Conservation (phyloP, 2,888 invertebrate genomes). For the Nowickia ferox region DNA sequence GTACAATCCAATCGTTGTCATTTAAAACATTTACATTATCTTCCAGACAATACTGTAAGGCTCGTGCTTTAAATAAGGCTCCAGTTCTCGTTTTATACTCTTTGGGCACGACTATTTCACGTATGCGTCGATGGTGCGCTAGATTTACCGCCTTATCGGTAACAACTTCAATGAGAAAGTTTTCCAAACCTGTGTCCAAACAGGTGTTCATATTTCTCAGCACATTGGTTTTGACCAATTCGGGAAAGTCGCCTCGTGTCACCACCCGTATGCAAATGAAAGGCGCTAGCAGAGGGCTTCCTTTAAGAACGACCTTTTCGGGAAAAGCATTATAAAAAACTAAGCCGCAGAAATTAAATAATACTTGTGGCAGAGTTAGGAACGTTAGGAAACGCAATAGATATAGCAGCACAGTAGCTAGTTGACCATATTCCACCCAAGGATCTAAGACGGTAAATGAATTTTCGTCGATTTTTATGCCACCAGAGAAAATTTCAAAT, state of each 20-base stretch:
- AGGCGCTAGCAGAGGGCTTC: slow-evolving; percentile 95
- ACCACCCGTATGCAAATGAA: slow-evolving; percentile 97
- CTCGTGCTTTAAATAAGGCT: slow-evolving; percentile 96
- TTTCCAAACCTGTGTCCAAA: slow-evolving; percentile 94
- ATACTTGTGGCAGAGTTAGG: slow-evolving; percentile 93
- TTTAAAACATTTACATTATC: slow-evolving; percentile 92
- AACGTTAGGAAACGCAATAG: slow-evolving; percentile 91
- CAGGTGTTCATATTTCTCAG: slow-evolving; percentile 93
- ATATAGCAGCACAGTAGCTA: slow-evolving; percentile 90
- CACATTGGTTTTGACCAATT: slow-evolving; percentile 94
- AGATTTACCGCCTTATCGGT: slow-evolving; percentile 93
- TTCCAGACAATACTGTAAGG: slow-evolving; percentile 97
- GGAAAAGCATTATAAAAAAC: slow-evolving; percentile 97
- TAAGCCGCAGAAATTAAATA: slow-evolving; percentile 92
- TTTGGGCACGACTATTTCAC: slow-evolving; percentile 94
- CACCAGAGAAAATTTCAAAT: slow-evolving; percentile 89
- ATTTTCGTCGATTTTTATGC: slow-evolving; percentile 85
- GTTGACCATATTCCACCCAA: slow-evolving; percentile 91
- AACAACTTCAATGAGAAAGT: slow-evolving; percentile 97
- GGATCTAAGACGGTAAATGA: slow-evolving; percentile 88
- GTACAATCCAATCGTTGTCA: slow-evolving; percentile 98
- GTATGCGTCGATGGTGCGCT: slow-evolving; percentile 90
- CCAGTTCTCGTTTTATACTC: slow-evolving; percentile 94
- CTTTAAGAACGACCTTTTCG: slow-evolving; percentile 93
- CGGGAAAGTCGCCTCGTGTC: slow-evolving; percentile 96